Evolutionary conservation across 2,797 vertebrate species (phyloP).

Genomic region (Semaprochilodus insignis): DNA sequence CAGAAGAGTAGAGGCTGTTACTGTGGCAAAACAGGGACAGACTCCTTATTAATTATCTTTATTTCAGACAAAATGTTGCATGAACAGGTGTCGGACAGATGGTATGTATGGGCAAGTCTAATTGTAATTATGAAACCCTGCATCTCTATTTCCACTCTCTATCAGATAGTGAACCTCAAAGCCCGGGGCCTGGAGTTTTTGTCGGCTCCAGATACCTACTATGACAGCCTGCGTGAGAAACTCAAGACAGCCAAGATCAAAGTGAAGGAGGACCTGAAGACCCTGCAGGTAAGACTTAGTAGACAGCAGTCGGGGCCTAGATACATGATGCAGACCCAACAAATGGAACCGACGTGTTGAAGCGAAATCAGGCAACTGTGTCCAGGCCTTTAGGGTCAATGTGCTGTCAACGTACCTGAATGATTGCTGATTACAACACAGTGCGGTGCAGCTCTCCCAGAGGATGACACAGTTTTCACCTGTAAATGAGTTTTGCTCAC

Average conservation of each 20-base stretch:
- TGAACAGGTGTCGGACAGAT: not conserved
- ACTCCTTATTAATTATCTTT: not conserved
- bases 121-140: not conserved
- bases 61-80: not conserved
- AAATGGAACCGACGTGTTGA: constrained; percentile 6
- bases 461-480: not conserved
- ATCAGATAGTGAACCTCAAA: constrained; percentile 81
- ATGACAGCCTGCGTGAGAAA: constrained; percentile 74
- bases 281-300: constrained; percentile 75
- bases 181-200: constrained; percentile 85
- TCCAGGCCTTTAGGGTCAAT: constrained; percentile 18
- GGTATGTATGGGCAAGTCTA: not conserved
- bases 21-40: not conserved
- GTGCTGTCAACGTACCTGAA: not conserved
- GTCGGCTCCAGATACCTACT: constrained; percentile 79
- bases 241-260: constrained; percentile 84
- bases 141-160: constrained; percentile 6
- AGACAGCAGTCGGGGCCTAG: constrained; percentile 7
- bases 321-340: constrained; percentile 1
- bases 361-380: constrained; percentile 7
- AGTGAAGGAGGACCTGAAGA: constrained; percentile 84
- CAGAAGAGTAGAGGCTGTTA: not conserved
- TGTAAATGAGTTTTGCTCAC: not conserved
- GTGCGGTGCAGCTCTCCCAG: not conserved
- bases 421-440: not conserved